Evolutionary conservation across 2,113 vertebrate species (phyloP), one percentile per base, ranked within the genome.

Genomic region (Platysternon megacephalum): DNA sequence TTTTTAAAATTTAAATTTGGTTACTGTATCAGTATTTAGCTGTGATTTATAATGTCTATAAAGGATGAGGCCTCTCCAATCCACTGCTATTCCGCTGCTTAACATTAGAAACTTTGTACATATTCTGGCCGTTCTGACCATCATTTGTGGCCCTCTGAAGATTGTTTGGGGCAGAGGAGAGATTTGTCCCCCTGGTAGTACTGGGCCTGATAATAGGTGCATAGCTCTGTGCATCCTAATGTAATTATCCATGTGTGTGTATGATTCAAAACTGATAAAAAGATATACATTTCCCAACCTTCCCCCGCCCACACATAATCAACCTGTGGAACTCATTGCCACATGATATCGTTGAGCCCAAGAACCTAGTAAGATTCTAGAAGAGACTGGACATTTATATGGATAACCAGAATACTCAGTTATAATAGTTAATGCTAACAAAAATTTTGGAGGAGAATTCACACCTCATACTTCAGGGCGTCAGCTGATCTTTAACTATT

Each of bases 211-310:
- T 68, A n/a, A n/a, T 17, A n/a, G 5, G 19, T 39, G n/a, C n/a
- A 39, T 39, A 21, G 65, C 65, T 72, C 65, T 17, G 8, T 68
- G 35, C 35, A 21, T 5, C 19, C 19, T 3, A 39, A 72, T 19
- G 8, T 39, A 22, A 72, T 39, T 39, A 22, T 39, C 9, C 65
- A 39, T 19, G 4, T 21, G 58, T 32, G 58, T 35, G 61, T n/a
- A 39, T 72, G 35, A 21, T 21, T 72, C 65, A 72, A 9, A 72
- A 72, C n/a, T 72, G 65, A 11, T 39, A 39, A 39, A 21, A 72
- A n/a, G n/a, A 39, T 39, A 1, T 39, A 5, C 5, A 9, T 39
- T 35, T n/a, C 8, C 8, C 19, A 16, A 13, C 28, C n/a, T 2
- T 21, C 65, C 8, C 28, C 29, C 5, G 12, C 56, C 17, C n/a